Percentiles rank a stretch among this genome's conserved stretches.
phyloP scores from a whole-genome alignment of 2,797 vertebrate species.

The Cossypha heuglini region DNA sequence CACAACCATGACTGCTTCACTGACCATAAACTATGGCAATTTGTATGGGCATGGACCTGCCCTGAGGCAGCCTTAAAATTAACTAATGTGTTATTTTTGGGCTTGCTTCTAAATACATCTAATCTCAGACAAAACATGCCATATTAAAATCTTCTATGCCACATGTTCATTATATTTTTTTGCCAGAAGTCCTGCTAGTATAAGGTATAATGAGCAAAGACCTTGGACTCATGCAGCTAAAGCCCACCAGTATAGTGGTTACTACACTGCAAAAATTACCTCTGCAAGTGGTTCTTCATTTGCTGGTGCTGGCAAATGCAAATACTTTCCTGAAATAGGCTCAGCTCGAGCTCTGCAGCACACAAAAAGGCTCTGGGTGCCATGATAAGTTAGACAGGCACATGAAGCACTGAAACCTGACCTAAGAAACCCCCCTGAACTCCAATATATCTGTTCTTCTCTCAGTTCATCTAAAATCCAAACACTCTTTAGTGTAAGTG shows the following conservation, averaged over 20 bases:
- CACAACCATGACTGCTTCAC: background rate
- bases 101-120: constrained; percentile 1
- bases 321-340: background rate
- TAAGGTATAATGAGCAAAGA: background rate
- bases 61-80: constrained; percentile 13
- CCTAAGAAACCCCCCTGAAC: background rate
- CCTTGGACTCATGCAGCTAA: background rate
- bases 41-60: background rate
- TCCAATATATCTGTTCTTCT: background rate
- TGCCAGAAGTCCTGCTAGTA: background rate
- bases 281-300: background rate
- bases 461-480: background rate
- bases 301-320: background rate
- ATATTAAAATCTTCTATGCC: constrained; percentile 5
- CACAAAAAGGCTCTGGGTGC: fast-evolving
- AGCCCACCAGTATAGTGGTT: background rate
- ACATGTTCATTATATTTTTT: background rate
- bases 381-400: background rate
- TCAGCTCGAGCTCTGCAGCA: background rate
- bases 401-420: background rate
- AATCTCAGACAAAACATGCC: constrained; percentile 13
- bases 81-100: background rate
- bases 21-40: background rate
- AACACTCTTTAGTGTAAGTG: background rate
- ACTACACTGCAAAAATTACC: background rate